A percentile compares a stretch with the other conserved stretches of the same genome.
phyloP scores from a whole-genome alignment of 2,797 vertebrate species.

The Naso thynnoides region DNA sequence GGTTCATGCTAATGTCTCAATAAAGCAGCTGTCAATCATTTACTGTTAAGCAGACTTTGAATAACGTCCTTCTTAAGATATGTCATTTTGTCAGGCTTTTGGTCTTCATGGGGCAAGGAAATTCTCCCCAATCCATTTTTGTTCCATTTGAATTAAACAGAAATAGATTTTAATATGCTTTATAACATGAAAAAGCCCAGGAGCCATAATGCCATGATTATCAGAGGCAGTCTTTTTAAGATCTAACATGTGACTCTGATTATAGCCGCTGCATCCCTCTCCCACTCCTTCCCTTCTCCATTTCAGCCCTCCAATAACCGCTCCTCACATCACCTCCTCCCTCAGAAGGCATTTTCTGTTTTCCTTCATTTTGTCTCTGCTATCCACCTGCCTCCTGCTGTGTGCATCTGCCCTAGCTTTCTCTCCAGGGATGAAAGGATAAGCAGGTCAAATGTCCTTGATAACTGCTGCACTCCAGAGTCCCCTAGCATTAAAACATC shows the following conservation, averaged over 20 bases:
- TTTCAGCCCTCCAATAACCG: conserved; percentile 59
- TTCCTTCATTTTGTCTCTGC: conserved; percentile 45
- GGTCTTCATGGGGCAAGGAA: background rate
- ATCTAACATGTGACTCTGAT: conserved; percentile 82
- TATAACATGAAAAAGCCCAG: conserved; percentile 23
- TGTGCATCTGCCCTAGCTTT: conserved; percentile 66
- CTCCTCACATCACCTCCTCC: conserved; percentile 53
- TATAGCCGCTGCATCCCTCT: conserved; percentile 67
- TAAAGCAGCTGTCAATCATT: conserved; percentile 6
- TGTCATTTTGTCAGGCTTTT: background rate
- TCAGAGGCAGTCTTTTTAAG: conserved; percentile 69
- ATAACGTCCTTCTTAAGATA: conserved; percentile 6
- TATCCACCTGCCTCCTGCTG: conserved; percentile 63
- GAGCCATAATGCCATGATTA: conserved; percentile 62
- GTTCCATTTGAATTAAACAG: conserved; percentile 22
- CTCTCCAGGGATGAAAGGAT: conserved; percentile 70
- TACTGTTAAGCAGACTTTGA: background rate
- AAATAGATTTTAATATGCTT: conserved; percentile 39
- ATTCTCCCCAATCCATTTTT: conserved; percentile 12
- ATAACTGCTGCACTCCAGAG: conserved; percentile 54
- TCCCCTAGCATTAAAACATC: conserved; percentile 45
- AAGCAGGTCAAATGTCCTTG: conserved; percentile 72
- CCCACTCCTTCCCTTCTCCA: conserved; percentile 63
- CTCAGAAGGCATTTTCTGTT: conserved; percentile 61
- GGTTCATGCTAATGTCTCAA: conserved; percentile 9